Percentiles rank a stretch among this genome's conserved stretches.
phyloP scores from a whole-genome alignment of 2,888 invertebrate genomes.

The Epinotia nisella region DNA sequence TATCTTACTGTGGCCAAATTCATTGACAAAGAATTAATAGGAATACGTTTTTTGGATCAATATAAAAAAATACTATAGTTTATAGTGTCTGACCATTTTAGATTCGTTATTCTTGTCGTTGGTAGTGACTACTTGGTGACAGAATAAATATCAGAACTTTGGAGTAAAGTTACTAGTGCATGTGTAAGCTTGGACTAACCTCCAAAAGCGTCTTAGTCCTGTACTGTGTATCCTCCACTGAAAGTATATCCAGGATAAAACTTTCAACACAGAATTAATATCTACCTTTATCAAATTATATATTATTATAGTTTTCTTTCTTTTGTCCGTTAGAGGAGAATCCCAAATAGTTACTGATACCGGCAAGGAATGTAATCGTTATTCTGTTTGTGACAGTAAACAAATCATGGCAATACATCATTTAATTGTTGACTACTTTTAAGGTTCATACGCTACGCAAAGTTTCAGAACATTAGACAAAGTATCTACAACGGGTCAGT shows the following conservation, averaged over 20 bases:
- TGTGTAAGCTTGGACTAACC: too few relatives aligned
- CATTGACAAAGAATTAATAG: too few relatives aligned
- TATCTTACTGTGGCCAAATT: too few relatives aligned
- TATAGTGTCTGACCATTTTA: neutral
- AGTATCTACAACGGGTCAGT: conserved; percentile 50
- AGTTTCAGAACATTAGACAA: conserved; percentile 36
- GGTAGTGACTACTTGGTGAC: neutral
- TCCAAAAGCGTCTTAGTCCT: too few relatives aligned
- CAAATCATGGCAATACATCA: conserved; percentile 44
- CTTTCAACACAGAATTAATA: too few relatives aligned
- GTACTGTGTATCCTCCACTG: too few relatives aligned
- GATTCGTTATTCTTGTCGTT: neutral
- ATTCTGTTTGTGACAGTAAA: conserved; percentile 26
- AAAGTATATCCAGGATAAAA: too few relatives aligned
- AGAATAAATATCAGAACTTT: neutral
- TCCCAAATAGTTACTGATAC: neutral
- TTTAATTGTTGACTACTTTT: conserved; percentile 81
- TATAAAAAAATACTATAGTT: neutral
- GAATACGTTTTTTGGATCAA: too few relatives aligned
- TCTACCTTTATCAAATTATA: neutral
- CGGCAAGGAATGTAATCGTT: conserved; percentile 57
- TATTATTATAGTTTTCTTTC: too few relatives aligned
- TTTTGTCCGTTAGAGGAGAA: neutral
- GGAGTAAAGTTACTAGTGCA: neutral
- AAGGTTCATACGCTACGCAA: conserved; percentile 71